Conservation (phyloP, 1,140 invertebrate species). For the Nomia melanderi region DNA sequence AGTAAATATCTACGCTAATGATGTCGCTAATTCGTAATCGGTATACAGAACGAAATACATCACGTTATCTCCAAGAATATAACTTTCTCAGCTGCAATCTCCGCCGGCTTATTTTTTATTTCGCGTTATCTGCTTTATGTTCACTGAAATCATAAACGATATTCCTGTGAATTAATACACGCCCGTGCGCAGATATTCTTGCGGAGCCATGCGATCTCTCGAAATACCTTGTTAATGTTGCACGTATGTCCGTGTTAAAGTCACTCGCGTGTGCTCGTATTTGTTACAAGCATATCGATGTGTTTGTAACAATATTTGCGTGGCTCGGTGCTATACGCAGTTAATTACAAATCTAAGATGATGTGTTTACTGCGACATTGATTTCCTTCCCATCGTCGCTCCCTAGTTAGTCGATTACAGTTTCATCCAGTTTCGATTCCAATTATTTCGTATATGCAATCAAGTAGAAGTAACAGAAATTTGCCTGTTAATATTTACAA, state of each 20-base stretch:
- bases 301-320: conserved; percentile 8
- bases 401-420: not conserved
- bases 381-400: not conserved
- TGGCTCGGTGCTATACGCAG: not conserved
- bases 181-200: not conserved
- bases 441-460: not conserved
- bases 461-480: too few species aligned
- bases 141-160: not conserved
- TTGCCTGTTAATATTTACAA: too few species aligned
- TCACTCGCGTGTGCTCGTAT: not conserved
- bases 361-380: conserved; percentile 15
- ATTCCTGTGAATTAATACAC: not conserved
- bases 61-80: not conserved
- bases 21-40: not conserved
- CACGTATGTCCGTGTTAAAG: conserved; percentile 4
- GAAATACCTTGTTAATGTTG: conserved; percentile 25
- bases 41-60: not conserved
- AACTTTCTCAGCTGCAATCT: not conserved
- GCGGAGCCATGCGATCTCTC: conserved; percentile 10
- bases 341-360: conserved; percentile 5
- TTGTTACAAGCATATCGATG: not conserved
- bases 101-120: not conserved
- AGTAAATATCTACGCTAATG: not conserved
- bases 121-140: not conserved
- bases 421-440: not conserved